Conservation (phyloP, 2,888 invertebrate species). For the Drosophila pseudotakahashii region DNA sequence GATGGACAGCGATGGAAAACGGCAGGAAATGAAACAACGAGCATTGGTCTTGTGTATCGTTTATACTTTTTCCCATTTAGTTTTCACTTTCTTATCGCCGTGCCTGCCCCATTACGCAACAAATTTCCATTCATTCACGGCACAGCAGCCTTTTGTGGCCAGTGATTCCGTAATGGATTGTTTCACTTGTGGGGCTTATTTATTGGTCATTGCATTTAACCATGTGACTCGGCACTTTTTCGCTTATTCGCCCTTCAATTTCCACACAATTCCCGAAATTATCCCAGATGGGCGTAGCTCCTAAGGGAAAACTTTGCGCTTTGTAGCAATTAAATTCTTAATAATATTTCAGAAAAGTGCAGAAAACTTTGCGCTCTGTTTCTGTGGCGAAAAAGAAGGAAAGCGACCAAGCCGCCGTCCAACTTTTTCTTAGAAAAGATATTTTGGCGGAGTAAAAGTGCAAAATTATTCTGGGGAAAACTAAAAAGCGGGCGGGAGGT, state of each 20-base stretch:
- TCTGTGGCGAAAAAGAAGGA: slow-evolving; percentile 12
- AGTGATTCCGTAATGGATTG: slow-evolving; percentile 62
- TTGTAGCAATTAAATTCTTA: slow-evolving; percentile 58
- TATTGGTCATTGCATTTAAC: slow-evolving; percentile 47
- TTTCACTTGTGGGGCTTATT: slow-evolving; percentile 45
- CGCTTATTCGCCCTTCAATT: slow-evolving; percentile 34
- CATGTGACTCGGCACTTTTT: slow-evolving; percentile 19
- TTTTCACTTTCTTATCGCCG: slow-evolving; percentile 68
- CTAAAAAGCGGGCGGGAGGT: slow-evolving; percentile 17
- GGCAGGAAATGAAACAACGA: slow-evolving; percentile 25
- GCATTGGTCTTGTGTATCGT: slow-evolving; percentile 20
- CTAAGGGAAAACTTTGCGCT: slow-evolving; percentile 33
- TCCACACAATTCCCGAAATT: slow-evolving; percentile 4
- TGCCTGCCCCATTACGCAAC: slow-evolving; percentile 57
- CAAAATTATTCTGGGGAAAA: slow-evolving; percentile 48
- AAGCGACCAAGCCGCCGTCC: neutral
- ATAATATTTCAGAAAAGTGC: slow-evolving; percentile 45
- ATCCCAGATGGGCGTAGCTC: slow-evolving; percentile 4
- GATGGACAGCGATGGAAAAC: neutral
- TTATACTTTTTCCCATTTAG: slow-evolving; percentile 62
- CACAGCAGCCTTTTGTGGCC: slow-evolving; percentile 13
- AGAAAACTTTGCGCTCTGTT: slow-evolving; percentile 46
- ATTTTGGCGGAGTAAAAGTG: slow-evolving; percentile 36
- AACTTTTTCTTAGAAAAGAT: slow-evolving; percentile 45
- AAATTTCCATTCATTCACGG: slow-evolving; percentile 38